Evolutionary conservation across 2,113 vertebrate species (phyloP).

Genomic region (Muntiacus muntjak): DNA sequence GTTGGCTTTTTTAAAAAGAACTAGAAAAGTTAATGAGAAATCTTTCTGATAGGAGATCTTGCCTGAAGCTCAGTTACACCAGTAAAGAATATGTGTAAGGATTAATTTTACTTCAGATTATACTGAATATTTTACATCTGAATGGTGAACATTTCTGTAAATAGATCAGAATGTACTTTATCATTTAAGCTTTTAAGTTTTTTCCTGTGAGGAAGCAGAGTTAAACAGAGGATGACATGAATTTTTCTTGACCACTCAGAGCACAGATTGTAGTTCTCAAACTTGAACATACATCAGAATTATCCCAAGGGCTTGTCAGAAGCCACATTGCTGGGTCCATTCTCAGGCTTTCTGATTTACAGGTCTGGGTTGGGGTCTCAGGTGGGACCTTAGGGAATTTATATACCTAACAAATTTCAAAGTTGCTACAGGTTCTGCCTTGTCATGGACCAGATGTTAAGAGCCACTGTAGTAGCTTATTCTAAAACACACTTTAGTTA

Average conservation of each 20-base stretch:
- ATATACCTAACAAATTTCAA: neutral
- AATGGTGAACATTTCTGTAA: neutral
- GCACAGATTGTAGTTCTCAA: neutral
- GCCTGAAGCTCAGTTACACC: neutral
- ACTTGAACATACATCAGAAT: neutral
- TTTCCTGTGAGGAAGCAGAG: neutral
- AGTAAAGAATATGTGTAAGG: constrained; percentile 1
- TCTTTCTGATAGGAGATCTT: neutral
- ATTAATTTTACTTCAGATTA: constrained; percentile 7
- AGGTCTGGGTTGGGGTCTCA: neutral
- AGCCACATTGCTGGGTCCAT: neutral
- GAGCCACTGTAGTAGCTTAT: neutral
- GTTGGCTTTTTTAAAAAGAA: neutral
- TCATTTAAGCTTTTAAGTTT: neutral
- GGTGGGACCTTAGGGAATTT: neutral
- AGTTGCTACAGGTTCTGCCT: neutral
- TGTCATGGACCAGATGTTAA: neutral
- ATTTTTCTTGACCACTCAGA: neutral
- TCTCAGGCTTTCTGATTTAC: neutral
- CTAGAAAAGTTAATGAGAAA: neutral
- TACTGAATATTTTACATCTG: neutral
- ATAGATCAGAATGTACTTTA: neutral
- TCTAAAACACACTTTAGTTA: neutral
- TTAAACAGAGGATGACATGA: neutral
- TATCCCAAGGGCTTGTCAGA: neutral